Base-by-base conservation (phyloP, 1,140 invertebrate genomes). In the Drosophila murphyi region DNA sequence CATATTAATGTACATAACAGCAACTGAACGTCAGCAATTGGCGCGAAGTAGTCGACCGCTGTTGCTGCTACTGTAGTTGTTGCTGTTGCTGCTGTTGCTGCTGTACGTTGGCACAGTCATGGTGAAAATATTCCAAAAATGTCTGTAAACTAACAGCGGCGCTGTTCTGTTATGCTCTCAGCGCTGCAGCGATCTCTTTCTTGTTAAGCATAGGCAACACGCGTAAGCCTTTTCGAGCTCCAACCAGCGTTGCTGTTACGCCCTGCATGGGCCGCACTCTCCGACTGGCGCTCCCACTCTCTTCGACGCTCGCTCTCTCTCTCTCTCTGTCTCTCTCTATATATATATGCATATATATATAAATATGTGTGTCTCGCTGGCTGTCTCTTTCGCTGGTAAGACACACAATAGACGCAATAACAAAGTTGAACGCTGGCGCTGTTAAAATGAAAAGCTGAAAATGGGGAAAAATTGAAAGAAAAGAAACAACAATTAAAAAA, bases 101-200 rank as follows among this genome's bases (percentile, higher is more conserved):
- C 31, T 54, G 54, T 41, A 6, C 12, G 56, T 55, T 55, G 37
- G 72, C 39, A 77, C 75, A 77, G 48, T 78, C 76, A 78, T 78
- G 54, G 61, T 71, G 61, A 68, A 78, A 78, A 76, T 78, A 78
- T 78, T 78, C 76, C 76, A 78, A 78, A 71, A 76, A 78, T 78
- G 55, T 78, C 72, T 78, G 76, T 78, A 75, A 78, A 78, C 54
- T 78, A 78, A 78, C 76, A 78, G 76, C 32, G 32, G 5, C 34
- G 29, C 64, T 73, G 75, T 74, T 69, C 73, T 35, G 31, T 20
- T 7, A 32, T 31, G 50, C 51, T 39, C 52, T 12, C 61, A 60
- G 56, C 37, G 48, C 69, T 48, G 39, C 12, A 52, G 52, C 59
- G 52, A 69, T 77, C 70, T 61, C 59, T 65, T 70, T 71, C 43